Percentiles rank a stretch among this genome's conserved stretches.
phyloP scores from a whole-genome alignment of 1,140 invertebrate species.

The Eupeodes corollae region DNA sequence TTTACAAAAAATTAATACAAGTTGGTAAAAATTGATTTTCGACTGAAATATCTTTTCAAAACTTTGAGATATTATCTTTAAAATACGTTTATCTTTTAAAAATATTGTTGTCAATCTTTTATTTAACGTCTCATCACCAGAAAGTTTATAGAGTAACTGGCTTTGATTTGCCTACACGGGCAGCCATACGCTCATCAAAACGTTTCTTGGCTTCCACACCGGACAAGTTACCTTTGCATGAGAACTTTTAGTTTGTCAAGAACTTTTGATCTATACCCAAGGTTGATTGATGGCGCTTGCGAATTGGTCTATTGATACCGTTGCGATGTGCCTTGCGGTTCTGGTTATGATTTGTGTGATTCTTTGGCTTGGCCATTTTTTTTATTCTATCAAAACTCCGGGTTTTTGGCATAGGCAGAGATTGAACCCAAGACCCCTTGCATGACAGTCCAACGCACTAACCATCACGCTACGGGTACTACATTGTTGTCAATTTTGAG shows the following conservation, averaged over 20 bases:
- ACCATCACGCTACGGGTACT: too few species aligned
- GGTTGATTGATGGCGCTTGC: conserved; percentile 76
- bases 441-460: too few species aligned
- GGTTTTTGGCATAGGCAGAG: too few species aligned
- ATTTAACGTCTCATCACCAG: too few species aligned
- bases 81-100: too few species aligned
- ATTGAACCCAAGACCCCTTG: too few species aligned
- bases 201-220: conserved; percentile 53
- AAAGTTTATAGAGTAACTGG: conserved; percentile 35
- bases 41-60: too few species aligned
- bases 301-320: conserved; percentile 87
- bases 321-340: conserved; percentile 92
- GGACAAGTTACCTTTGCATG: conserved; percentile 82
- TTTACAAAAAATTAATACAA: too few species aligned
- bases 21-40: too few species aligned
- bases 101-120: too few species aligned
- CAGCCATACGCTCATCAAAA: conserved; percentile 45
- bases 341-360: conserved; percentile 97
- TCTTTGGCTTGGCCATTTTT: conserved; percentile 96
- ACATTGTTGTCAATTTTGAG: too few species aligned
- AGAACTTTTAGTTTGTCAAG: conserved; percentile 83
- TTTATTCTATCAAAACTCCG: conserved; percentile 5
- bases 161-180: conserved; percentile 46
- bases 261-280: conserved; percentile 93
- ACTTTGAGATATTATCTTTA: too few species aligned